Conservation (phyloP, 1,140 invertebrate species). For the Drosophila rhopaloa region DNA sequence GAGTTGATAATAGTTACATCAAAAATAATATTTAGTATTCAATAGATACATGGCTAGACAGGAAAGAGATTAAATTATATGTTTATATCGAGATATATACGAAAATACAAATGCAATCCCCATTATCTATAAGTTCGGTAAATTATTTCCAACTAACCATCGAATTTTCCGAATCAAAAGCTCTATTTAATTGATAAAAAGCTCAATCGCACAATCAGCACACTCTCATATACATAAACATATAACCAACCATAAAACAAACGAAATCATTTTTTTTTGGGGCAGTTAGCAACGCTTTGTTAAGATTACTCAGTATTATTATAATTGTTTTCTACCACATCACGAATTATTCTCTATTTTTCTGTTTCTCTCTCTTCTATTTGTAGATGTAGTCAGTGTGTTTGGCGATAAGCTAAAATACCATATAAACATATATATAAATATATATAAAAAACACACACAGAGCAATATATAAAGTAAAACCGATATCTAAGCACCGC, state of each 20-base stretch:
- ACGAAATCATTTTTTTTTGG: conserved; percentile 21
- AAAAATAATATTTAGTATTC: no score
- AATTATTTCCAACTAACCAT: neutral
- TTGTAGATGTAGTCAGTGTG: conserved; percentile 92
- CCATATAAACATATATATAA: conserved; percentile 65
- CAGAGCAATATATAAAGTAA: conserved; percentile 56
- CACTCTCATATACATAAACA: conserved; percentile 5
- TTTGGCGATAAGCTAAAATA: conserved; percentile 89
- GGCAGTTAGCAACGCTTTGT: conserved; percentile 36
- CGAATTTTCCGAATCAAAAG: conserved; percentile 2
- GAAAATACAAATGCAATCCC: no score
- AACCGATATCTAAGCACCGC: conserved; percentile 75
- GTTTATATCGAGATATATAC: no score
- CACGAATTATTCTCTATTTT: conserved; percentile 62
- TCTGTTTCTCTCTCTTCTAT: conserved; percentile 85
- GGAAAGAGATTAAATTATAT: no score
- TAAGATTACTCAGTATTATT: conserved; percentile 29
- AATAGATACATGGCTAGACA: no score
- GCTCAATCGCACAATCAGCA: conserved; percentile 29
- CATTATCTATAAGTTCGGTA: no score
- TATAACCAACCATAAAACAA: conserved; percentile 45
- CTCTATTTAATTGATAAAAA: conserved; percentile 25
- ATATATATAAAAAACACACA: conserved; percentile 56
- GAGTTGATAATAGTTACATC: no score
- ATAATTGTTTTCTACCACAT: conserved; percentile 60